Base-by-base conservation (phyloP, 2,888 invertebrate genomes). In the Drosophila infuscata region DNA sequence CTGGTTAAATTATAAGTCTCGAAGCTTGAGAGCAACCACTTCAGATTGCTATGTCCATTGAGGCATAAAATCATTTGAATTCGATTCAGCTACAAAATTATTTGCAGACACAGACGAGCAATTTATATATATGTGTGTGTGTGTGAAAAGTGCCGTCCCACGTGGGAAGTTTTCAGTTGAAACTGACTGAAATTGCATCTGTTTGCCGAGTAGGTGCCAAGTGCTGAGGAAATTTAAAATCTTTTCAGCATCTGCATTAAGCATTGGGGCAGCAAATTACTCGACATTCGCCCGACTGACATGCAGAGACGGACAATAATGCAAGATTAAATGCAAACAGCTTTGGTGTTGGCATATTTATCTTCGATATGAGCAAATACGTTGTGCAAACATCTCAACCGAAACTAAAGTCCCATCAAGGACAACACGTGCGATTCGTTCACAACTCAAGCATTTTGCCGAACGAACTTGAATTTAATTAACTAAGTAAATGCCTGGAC, bases 401-500 rank as follows among this genome's bases (percentile, higher is more conserved):
- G 25, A 48, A 20, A 29, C 12, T 15, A 1, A 15, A 32, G 36
- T 29, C 25, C 30, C 30, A 25, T 32, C 48, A 58, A 61, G 65
- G 30, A 70, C 49, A 71, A 63, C 62, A 77, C 66, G 65, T 68
- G 52, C 67, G 54, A 46, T 20, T 29, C 58, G 7, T 43, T 65
- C 65, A 74, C 79, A 68, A 36, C 63, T 36, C 60, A 51, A 58
- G 59, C 63, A 73, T 62, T 72, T 70, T 64, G 49, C 67, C 72
- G 63, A 59, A 78, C 79, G 73, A 80, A 80, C 81, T 79, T 84
- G 80, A 88, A 90, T 89, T 90, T 90, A 90, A 90, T 90, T 90
- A 90, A 90, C 89, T 89, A 89, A 88, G 87, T 88, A 88, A 90
- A 90, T 88, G 89, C 76, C 69, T 73, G 78, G 79, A 79, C 87